Base-by-base conservation (phyloP, 2,797 vertebrate genomes). In the Nannoperca australis region DNA sequence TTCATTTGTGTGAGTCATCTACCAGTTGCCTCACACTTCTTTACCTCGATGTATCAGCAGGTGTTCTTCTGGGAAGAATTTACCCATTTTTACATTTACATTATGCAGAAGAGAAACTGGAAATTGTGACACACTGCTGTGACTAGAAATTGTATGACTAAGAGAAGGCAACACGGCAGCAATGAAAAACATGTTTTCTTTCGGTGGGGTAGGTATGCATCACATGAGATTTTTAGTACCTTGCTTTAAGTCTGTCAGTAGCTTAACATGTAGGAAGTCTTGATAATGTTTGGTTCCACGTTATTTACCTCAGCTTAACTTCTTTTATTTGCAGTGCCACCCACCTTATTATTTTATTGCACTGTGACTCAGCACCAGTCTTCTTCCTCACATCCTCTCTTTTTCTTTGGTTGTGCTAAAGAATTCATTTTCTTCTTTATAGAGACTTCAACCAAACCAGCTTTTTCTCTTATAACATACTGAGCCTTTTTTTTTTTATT, bases 261-360 rank as follows among this genome's bases (percentile, higher is more conserved):
- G 34, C 44, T 49, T 30, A 22, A 36, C 58, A 59, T 60, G 70
- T 58, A 49, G 54, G 36, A 64, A 38, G n/a, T 59, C 66, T 76
- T 61, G 40, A 38, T 15, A 53, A 58, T 62, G 50, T 71, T 50
- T 54, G 18, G 42, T 61, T 77, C 55, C 27, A 50, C 5, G 5
- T 84, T 69, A 69, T 79, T 78, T 59, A 72, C 67, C 56, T 67
- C 72, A 62, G 45, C 38, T 79, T 45, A 75, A 58, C 62, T 44
- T 60, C 17, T 73, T 86, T 85, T 74, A 88, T 68, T 85, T 49
- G 76, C 79, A 76, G 36, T 51, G 8, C 51, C 64, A 58, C 64
- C 59, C 65, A 70, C 62, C 63, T 87, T 74, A 74, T 85, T 81
- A 81, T 88, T 82, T 84, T 36, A 85, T 83, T 70, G 32, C 53